Percentiles rank a stretch among this genome's conserved stretches.
Conservation (phyloP, 1,140 invertebrate species). For the Cephus cinctus region DNA sequence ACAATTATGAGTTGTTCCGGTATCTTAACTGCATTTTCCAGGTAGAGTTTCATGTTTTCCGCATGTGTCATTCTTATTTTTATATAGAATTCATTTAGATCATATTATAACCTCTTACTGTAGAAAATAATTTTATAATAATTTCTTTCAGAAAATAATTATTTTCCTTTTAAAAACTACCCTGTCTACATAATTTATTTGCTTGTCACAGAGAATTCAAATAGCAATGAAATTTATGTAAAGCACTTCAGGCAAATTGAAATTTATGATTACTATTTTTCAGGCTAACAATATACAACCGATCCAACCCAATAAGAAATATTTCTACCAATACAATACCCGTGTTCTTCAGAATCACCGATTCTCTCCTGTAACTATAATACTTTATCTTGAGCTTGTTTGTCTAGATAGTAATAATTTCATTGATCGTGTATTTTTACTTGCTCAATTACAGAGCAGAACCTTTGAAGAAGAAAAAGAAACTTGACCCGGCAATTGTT, state of each 20-base stretch:
- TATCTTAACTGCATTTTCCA: not conserved
- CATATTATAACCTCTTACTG: not conserved
- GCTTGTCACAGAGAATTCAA: not conserved
- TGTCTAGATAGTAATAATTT: not conserved
- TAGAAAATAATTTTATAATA: not conserved
- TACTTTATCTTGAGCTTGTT: not conserved
- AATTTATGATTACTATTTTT: too few species aligned
- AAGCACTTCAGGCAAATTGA: too few species aligned
- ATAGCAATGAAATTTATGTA: too few species aligned
- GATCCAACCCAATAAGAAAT: conserved; percentile 19
- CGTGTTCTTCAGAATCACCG: conserved; percentile 29
- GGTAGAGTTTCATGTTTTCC: not conserved
- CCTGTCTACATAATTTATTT: too few species aligned
- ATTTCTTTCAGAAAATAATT: not conserved
- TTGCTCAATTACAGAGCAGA: conserved; percentile 62
- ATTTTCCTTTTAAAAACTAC: too few species aligned
- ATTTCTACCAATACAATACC: conserved; percentile 27
- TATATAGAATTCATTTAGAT: not conserved
- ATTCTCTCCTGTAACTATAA: conserved; percentile 33
- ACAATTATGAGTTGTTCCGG: conserved; percentile 1
- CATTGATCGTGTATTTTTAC: not conserved
- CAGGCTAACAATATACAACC: conserved; percentile 19
- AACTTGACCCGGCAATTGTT: conserved; percentile 75
- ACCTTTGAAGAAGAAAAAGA: conserved; percentile 87
- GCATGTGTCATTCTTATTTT: not conserved